Base-by-base conservation (phyloP, 2,888 invertebrate genomes). In the Boloria selene region DNA sequence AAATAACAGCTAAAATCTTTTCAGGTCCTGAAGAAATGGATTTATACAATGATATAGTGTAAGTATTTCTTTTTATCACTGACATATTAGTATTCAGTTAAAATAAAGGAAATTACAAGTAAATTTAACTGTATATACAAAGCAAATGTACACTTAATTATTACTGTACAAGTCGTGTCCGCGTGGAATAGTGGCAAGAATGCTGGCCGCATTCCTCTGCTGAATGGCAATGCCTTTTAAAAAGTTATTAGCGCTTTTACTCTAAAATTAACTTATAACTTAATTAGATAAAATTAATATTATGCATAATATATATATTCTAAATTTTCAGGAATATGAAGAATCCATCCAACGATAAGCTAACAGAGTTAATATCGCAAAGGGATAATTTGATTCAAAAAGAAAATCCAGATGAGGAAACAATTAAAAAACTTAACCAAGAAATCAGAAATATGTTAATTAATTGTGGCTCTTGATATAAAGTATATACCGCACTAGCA, bases 361-460 rank as follows among this genome's bases (percentile, higher is more conserved):
- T 93, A 14, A 85, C 84, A 56, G 86, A 86, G 31, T 74, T 94
- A 18, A 92, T 92, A 61, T 84, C 87, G 4, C 88, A 93, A 73
- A 87, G 93, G 2, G 93, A 93, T 67, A 73, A 79, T 3, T 84
- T 94, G 13, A 79, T 93, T 4, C 88, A 86, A 51, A 84, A 90
- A n/a, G 92, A 92, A 47, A 84, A 77, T 3, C 90, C 88, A 0
- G 90, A 94, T 52, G 93, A 94, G 71, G 79, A 79, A 0, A 67
- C 84, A 1, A 82, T 94, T 47, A 83, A 86, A 50, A 92, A 88
- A 70, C 83, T 94, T 52, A 93, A 93, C 74, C 83, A 86, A 14
- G 93, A 94, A 74, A 94, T 94, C 70, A 81, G 91, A 68, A 87
- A 81, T 59, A 79, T 93, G 75, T 77, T 93, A 26, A 86, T 93